phyloP scores from a whole-genome alignment of 2,113 vertebrate species.

The Tympanuchus pallidicinctus region DNA sequence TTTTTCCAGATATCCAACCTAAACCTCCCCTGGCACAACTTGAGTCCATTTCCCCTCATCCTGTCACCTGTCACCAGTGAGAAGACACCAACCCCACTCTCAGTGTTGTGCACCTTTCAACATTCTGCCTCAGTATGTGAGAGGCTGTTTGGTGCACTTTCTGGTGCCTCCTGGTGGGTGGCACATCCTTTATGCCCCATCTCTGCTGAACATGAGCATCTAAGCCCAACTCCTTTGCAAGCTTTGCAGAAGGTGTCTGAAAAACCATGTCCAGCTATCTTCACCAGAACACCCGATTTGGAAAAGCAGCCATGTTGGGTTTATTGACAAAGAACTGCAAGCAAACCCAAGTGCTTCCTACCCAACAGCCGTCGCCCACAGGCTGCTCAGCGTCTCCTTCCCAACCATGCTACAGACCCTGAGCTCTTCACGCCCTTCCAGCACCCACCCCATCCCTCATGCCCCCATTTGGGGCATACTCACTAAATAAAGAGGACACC shows the following conservation, averaged over 20 bases:
- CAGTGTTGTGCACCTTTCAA: no score
- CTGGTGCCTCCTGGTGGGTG: no score
- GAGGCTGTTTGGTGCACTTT: no score
- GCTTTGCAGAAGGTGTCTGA: background rate
- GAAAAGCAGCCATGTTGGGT: background rate
- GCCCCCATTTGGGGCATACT: background rate
- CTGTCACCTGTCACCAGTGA: no score
- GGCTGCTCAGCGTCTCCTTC: background rate
- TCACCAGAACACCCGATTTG: background rate
- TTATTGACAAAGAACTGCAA: background rate
- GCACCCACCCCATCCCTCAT: accelerated
- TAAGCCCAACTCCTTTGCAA: background rate
- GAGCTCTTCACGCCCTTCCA: background rate
- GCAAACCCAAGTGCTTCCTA: background rate
- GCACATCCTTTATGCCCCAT: background rate
- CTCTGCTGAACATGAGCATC: background rate
- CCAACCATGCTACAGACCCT: accelerated
- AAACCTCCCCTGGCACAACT: no score
- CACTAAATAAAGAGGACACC: conserved; percentile 76
- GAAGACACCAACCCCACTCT: no score
- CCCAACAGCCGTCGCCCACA: background rate
- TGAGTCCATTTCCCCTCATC: no score
- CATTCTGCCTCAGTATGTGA: background rate
- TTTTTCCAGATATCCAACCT: no score
- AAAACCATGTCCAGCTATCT: background rate